phyloP scores from a whole-genome alignment of 35 echinoderm and acorn worm species.

The Apostichopus parvimensis region DNA sequence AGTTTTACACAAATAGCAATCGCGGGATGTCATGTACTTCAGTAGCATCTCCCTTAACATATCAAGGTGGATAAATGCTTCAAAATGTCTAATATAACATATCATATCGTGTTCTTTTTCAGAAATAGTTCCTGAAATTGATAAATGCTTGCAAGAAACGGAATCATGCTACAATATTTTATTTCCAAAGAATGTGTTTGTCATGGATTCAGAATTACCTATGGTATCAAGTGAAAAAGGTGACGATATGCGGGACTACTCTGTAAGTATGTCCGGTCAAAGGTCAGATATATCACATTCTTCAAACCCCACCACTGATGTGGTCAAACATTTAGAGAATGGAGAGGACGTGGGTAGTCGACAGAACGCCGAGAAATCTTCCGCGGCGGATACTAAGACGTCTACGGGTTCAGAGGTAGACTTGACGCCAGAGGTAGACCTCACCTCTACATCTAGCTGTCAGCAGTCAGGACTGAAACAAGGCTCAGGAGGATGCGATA shows the following conservation, averaged over 20 bases:
- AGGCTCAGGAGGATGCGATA: background rate
- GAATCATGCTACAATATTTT: slow-evolving; percentile 90
- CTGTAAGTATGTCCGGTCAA: background rate
- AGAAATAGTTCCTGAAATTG: slow-evolving; percentile 94
- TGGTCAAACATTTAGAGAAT: background rate
- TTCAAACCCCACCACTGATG: background rate
- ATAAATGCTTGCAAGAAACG: slow-evolving; percentile 75
- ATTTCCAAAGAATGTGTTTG: slow-evolving; percentile 60
- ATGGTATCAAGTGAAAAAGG: background rate
- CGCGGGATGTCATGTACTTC: too few relatives aligned
- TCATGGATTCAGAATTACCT: background rate
- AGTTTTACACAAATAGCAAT: too few relatives aligned
- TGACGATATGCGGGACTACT: background rate
- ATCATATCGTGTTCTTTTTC: background rate
- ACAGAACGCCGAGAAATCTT: background rate
- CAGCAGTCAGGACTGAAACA: too few relatives aligned
- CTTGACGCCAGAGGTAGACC: background rate
- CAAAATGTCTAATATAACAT: too few relatives aligned
- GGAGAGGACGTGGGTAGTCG: background rate
- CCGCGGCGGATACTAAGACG: background rate
- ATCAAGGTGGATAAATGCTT: too few relatives aligned
- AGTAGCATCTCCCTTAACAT: too few relatives aligned
- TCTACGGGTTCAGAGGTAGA: background rate
- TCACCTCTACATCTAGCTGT: too few relatives aligned
- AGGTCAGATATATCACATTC: background rate